A percentile compares a stretch with the other conserved stretches of the same genome.
These are phyloP conservation scores for Ophion ellenae DNA, from an alignment of 2,888 invertebrate genomes.

Conservation along the genomic window DNA sequence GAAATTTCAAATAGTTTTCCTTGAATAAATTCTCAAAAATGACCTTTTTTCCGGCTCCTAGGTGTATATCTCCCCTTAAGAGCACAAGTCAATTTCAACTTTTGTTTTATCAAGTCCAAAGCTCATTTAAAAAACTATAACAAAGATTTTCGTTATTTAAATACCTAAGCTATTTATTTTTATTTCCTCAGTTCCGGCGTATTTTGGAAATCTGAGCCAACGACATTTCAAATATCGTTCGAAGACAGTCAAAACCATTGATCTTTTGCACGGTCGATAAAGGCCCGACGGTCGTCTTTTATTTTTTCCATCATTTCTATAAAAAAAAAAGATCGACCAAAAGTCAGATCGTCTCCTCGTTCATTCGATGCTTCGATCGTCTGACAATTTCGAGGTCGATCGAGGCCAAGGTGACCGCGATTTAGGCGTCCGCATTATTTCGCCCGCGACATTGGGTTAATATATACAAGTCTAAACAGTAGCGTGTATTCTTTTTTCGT, in stretches of 20 bases:
- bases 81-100: not conserved
- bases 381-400: slow-evolving; percentile 61
- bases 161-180: too few relatives aligned
- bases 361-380: slow-evolving; percentile 50
- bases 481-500: slow-evolving; percentile 18
- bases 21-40: too few relatives aligned
- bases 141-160: too few relatives aligned
- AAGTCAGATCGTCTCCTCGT: slow-evolving; percentile 17
- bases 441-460: slow-evolving; percentile 24
- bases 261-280: not conserved
- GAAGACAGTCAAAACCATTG: not conserved
- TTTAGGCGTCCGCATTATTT: slow-evolving; percentile 52
- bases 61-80: not conserved
- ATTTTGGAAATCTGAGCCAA: not conserved
- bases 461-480: slow-evolving; percentile 21
- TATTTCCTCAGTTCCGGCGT: too few relatives aligned
- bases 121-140: not conserved
- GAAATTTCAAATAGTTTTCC: too few relatives aligned
- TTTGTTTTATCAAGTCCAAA: not conserved
- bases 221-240: not conserved
- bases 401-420: slow-evolving; percentile 66
- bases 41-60: too few relatives aligned
- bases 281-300: not conserved
- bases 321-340: slow-evolving; percentile 38
- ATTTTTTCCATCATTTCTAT: not conserved